Evolutionary conservation across 2,797 vertebrate species (phyloP), one percentile per base, ranked within the genome.

Genomic region (Crax fasciolata): DNA sequence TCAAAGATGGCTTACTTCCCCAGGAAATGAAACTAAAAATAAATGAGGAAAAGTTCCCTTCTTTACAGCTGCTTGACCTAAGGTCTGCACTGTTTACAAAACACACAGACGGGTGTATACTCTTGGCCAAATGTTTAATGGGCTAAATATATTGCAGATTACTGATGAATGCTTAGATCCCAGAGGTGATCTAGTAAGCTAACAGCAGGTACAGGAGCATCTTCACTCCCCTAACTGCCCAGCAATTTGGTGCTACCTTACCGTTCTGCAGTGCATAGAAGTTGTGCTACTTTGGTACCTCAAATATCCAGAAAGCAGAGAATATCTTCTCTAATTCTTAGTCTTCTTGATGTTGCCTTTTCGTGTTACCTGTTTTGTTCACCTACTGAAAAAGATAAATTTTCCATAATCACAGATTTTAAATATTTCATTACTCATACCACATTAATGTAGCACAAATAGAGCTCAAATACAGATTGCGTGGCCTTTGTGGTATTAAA

Each of bases 1-100:
- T 38, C 84, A 67, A 84, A 83, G 67, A 44, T 61, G 59, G 44
- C 7, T 80, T 24, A 80, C 41, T 87, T 96, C 84, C 91, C 68
- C 46, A 49, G 89, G 92, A 96, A 94, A 92, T 77, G 15, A 38
- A 89, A 57, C 87, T 85, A 89, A 94, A 95, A 92, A 87, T 91
- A 93, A 87, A 89, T 1, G 3, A 89, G 91, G 79, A 87, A 84
- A 67, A 91, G 78, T 4, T 59, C 66, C 35, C 76, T 70, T 58
- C 62, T 43, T 71, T 48, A 6, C 2, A 78, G 62, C 58, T 66
- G 48, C 35, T 61, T 90, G 85, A 76, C 70, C 76, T 62, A 51
- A 51, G 79, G n/a, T 58, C 83, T 70, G 35, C 43, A 68, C 89
- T 84, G 46, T 12, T 86, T 44, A 78, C 35, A n/a, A 55, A 89